Evolutionary conservation across 2,113 vertebrate species (phyloP).

Genomic region (Thalassarche chlororhynchos): DNA sequence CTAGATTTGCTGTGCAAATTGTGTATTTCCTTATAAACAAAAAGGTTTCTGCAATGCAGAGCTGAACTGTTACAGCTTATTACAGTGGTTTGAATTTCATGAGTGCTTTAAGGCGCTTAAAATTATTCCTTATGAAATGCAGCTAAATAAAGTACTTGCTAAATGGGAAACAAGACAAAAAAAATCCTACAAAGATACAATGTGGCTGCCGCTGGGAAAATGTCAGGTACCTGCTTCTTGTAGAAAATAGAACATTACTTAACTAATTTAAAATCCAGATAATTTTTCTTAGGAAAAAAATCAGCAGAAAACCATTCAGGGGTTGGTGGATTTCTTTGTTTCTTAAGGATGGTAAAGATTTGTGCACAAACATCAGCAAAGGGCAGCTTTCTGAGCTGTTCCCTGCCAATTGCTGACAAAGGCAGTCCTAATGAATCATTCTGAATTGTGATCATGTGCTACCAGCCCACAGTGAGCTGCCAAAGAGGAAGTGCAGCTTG

Average conservation of each 20-base stretch:
- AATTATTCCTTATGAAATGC: background rate
- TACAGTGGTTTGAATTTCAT: background rate
- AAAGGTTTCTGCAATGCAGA: background rate
- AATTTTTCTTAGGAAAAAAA: background rate
- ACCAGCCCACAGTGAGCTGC: conserved; percentile 72
- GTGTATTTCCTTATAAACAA: background rate
- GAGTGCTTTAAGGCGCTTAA: background rate
- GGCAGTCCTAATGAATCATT: conserved; percentile 73
- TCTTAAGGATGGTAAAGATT: background rate
- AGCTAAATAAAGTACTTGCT: background rate
- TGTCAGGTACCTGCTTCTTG: background rate
- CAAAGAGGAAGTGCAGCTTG: conserved; percentile 85
- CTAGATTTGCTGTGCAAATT: background rate
- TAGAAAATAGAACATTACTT: background rate
- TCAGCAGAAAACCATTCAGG: background rate
- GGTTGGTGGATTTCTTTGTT: conserved; percentile 3
- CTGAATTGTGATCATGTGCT: conserved; percentile 77
- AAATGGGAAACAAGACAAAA: background rate
- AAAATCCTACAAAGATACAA: background rate
- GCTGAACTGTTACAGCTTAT: background rate
- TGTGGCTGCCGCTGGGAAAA: background rate
- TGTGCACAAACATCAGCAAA: conserved; percentile 18
- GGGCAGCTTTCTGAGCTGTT: conserved; percentile 53
- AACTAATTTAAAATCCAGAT: conserved; percentile 28
- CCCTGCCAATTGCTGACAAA: conserved; percentile 80